Evolutionary conservation across 2,797 vertebrate species (phyloP).

Genomic region (Siniperca scherzeri): DNA sequence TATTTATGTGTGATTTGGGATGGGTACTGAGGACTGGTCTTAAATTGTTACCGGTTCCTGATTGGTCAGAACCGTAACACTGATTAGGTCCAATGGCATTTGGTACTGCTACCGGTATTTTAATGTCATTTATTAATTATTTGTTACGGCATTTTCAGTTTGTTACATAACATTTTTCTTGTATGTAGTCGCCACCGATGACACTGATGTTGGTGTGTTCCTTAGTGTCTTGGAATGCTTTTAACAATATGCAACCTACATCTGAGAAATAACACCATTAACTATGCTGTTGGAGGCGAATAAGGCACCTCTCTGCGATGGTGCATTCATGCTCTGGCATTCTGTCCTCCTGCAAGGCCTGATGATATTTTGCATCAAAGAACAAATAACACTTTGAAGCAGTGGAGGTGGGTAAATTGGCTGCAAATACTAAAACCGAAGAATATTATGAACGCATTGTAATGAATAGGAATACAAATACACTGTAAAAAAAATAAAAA

Average conservation of each 20-base stretch:
- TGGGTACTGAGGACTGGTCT: background rate
- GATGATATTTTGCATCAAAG: slow-evolving; percentile 35
- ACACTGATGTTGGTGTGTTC: background rate
- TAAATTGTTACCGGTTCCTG: background rate
- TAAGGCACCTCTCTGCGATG: slow-evolving; percentile 19
- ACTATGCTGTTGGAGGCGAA: slow-evolving; percentile 37
- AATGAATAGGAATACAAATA: background rate
- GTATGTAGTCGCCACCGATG: background rate
- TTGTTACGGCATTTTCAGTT: background rate
- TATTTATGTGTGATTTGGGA: background rate
- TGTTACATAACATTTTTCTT: background rate
- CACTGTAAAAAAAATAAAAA: background rate
- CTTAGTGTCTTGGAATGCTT: background rate
- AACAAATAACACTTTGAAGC: slow-evolving; percentile 23
- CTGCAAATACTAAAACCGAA: background rate
- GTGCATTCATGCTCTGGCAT: slow-evolving; percentile 6
- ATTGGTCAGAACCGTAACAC: background rate
- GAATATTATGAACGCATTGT: background rate
- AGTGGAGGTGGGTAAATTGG: background rate
- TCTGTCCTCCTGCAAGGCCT: slow-evolving; percentile 19
- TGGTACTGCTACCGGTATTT: no score
- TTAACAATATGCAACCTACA: slow-evolving; percentile 35
- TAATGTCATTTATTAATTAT: no score
- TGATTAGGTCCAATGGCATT: no score
- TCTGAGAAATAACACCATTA: slow-evolving; percentile 45